Evolutionary conservation across 2,888 invertebrate species (phyloP).

Genomic region (Patella depressa): DNA sequence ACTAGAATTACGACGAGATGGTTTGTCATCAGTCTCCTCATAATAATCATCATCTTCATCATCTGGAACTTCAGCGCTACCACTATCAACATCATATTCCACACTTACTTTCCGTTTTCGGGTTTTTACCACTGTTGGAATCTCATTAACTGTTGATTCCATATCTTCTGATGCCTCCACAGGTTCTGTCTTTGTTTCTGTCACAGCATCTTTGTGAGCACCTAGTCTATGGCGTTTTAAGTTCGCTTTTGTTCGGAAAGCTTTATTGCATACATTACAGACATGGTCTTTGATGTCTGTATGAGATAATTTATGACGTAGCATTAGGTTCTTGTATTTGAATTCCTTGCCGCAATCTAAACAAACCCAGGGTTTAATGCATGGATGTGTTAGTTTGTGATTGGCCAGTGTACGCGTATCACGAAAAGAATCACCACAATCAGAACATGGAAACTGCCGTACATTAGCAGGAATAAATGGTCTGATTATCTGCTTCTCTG

Average conservation of each 20-base stretch:
- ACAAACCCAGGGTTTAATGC: neutral
- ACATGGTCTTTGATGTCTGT: conserved; percentile 1
- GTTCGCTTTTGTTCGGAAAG: neutral
- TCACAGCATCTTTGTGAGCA: neutral
- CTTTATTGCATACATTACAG: neutral
- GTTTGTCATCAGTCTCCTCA: neutral
- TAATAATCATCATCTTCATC: neutral
- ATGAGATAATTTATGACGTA: neutral
- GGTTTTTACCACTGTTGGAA: neutral
- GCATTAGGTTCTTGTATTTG: neutral
- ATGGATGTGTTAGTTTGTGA: neutral
- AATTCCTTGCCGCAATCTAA: conserved; percentile 5
- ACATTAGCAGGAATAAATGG: neutral
- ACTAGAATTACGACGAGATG: neutral
- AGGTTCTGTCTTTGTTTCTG: neutral
- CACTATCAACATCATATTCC: neutral
- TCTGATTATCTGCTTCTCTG: neutral
- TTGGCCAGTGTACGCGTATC: neutral
- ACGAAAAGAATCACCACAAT: conserved; percentile 1
- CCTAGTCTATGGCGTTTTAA: neutral
- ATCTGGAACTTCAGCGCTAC: neutral
- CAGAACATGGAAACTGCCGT: neutral
- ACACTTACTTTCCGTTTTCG: too few species aligned
- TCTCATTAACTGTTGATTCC: neutral
- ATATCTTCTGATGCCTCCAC: neutral